Base-by-base conservation (phyloP, 1,140 invertebrate species). In the Rhopalosiphum padi region DNA sequence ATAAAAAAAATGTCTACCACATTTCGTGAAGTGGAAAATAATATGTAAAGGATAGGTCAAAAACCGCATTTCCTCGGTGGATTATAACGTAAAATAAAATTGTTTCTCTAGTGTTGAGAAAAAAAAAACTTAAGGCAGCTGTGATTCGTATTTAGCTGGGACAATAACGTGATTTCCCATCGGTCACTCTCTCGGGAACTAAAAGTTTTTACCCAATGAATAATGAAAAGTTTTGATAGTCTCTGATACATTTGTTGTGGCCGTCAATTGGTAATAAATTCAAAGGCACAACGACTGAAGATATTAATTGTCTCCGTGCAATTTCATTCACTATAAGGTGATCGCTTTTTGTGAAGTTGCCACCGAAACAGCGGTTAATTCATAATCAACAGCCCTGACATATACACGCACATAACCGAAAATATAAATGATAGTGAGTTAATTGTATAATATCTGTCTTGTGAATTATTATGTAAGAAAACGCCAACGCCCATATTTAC, bases 141-240 rank as follows among this genome's bases (percentile, higher is more conserved):
- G 37, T 68, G 89, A 90, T 90, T 90, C 37, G 89, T 90, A 90
- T 90, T 90, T 90, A 90, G 25, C 6, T 23, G 22, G 35, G 23
- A 41, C 87, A 55, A 55, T 55, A 51, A 7, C 46, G 51, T 90
- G 89, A 90, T 90, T 90, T 90, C 89, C 53, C 53, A 43, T 90
- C 37, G 89, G 53, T 68, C 53, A 43, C 23, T 41, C 53, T 90
- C 53, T 18, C 11, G 88, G 37, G 51, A 60, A 18, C 53, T 15
- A 25, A 60, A 89, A 89, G 41, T 89, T 89, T 89, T 53, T 85
- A n/a, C 9, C 25, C 87, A 48, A 37, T 53, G 46, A 89, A 89
- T 51, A 53, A 89, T 53, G 88, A 90, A 90, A 60, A 60, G 53
- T 90, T 90, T 60, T 30, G 88, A 55, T 43, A 90, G 46, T 6